phyloP scores from a whole-genome alignment of 2,888 invertebrate species.

The Dilophus febrilis region DNA sequence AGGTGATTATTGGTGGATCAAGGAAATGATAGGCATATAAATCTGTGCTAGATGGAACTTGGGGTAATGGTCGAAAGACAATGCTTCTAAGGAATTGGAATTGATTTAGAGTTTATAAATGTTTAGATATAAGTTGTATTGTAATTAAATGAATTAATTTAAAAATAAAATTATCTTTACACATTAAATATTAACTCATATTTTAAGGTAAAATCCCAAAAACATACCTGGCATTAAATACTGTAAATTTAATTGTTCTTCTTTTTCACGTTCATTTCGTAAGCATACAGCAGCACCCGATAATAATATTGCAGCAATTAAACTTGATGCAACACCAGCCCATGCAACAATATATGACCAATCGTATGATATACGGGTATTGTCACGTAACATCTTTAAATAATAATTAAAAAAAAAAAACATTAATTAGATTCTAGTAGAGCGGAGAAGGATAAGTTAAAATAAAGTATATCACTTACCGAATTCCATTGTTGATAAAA shows the following conservation, averaged over 20 bases:
- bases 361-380: constrained; percentile 74
- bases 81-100: no score
- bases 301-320: constrained; percentile 81
- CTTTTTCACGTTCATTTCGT: constrained; percentile 81
- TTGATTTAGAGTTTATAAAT: no score
- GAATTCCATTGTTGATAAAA: constrained; percentile 85
- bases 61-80: no score
- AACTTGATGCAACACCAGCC: constrained; percentile 86
- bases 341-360: constrained; percentile 96
- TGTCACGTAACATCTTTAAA: constrained; percentile 65
- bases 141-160: no score
- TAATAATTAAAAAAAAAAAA: not conserved
- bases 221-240: constrained; percentile 85
- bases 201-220: no score
- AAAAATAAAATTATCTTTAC: no score
- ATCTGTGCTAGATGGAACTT: no score
- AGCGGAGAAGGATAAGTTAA: not conserved
- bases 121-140: no score
- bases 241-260: constrained; percentile 94
- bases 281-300: constrained; percentile 89
- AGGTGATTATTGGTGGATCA: no score
- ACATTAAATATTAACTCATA: no score
- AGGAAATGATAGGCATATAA: no score
- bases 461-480: constrained; percentile 35
- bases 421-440: constrained; percentile 12